These are phyloP conservation scores for Sarcophaga caerulescens DNA, from an alignment of 2,888 invertebrate genomes.

Conservation along the genomic window DNA sequence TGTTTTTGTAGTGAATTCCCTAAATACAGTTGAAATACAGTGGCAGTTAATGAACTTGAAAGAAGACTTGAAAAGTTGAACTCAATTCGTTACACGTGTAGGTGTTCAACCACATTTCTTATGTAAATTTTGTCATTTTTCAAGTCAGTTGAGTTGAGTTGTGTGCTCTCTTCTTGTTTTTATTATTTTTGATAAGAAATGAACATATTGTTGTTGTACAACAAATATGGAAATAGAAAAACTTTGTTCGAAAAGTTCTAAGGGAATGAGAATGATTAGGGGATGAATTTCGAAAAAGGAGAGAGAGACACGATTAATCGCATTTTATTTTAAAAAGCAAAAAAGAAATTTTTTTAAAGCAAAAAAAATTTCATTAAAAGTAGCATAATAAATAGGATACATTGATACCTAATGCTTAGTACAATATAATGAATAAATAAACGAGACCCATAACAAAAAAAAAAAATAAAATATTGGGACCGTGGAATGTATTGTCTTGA, in stretches of 20 bases:
- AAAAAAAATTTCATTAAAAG: not conserved
- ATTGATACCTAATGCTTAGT: too few species aligned
- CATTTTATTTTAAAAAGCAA: too few species aligned
- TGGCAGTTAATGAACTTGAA: constrained; percentile 23
- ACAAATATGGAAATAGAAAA: too few species aligned
- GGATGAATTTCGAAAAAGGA: too few species aligned
- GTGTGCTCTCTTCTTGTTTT: too few species aligned
- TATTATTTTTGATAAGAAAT: too few species aligned
- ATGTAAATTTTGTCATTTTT: not conserved
- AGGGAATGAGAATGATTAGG: too few species aligned
- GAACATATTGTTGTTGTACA: too few species aligned
- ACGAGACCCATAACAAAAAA: not conserved
- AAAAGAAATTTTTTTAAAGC: too few species aligned
- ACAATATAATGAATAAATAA: not conserved
- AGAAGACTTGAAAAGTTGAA: not conserved
- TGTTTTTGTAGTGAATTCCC: not conserved
- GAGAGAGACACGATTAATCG: too few species aligned
- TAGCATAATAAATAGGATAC: too few species aligned
- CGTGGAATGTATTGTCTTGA: not conserved
- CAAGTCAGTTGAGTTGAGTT: not conserved
- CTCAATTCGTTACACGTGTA: not conserved
- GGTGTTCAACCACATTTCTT: not conserved
- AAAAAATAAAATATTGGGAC: not conserved
- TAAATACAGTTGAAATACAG: not conserved
- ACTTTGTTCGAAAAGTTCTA: too few species aligned